Base-by-base conservation (phyloP, 2,113 vertebrate genomes). In the Hydropotes inermis region DNA sequence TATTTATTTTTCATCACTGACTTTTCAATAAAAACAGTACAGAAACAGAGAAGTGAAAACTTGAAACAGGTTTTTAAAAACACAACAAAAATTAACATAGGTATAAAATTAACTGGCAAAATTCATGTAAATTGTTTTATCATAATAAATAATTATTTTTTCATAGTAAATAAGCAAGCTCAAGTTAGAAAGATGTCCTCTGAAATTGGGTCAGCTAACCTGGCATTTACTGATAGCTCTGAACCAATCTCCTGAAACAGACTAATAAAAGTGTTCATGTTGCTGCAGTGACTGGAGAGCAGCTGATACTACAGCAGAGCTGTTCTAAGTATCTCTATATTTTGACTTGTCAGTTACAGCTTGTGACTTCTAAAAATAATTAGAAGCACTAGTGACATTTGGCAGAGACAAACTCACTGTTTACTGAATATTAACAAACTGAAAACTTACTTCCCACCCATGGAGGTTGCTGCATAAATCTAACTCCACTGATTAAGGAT, bases 351-450 rank as follows among this genome's bases (percentile, higher is more conserved):
- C 81, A 96, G 94, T 96, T 89, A 96, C 36, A 97, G 84, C 96
- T 76, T 97, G 95, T 98, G 96, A 96, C 93, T 98, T 98, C 98
- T 98, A 98, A 98, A 97, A 98, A 98, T 97, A 98, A 95, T 88
- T 57, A 92, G 87, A 97, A 97, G 94, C 64, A 93, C 50, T 45
- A 92, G 90, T 95, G 96, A 98, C 93, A 96, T 97, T 97, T 96
- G 94, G 87, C 94, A 97, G 81, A 95, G 84, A 96, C 64, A 89
- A 94, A 92, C 11, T 57, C 76, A 97, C 43, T 93, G 90, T 87
- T 94, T 82, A 54, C 30, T 28, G 52, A 81, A 15, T 57, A 79
- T 36, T 70, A 85, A 92, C 52, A 47, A 58, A 89, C 54, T 64
- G 58, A 85, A 93, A 64, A 84, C 21, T 89, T 85, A 89, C 7